phyloP scores from a whole-genome alignment of 2,888 invertebrate genomes.

The Himalopsyche japonica region DNA sequence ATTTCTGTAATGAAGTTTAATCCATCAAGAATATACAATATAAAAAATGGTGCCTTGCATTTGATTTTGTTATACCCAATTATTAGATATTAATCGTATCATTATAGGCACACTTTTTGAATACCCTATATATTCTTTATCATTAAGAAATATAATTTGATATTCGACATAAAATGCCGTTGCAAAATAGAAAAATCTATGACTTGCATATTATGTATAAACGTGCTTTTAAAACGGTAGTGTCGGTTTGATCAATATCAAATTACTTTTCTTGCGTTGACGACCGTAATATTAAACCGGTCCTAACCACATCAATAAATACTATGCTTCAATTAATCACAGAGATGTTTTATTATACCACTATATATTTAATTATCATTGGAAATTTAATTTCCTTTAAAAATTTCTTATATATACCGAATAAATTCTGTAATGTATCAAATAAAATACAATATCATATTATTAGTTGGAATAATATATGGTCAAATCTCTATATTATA shows the following conservation, averaged over 20 bases:
- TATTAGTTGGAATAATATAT: no score
- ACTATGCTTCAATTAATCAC: background rate
- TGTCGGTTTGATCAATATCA: background rate
- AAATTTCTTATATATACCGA: no score
- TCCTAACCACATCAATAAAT: background rate
- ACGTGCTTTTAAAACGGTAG: background rate
- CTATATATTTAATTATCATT: no score
- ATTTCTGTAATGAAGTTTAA: no score
- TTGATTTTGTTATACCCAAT: no score
- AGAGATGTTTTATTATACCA: background rate
- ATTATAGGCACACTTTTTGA: background rate
- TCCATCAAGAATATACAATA: no score
- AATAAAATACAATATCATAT: no score
- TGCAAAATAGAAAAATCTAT: background rate
- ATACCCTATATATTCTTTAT: background rate
- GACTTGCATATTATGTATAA: background rate
- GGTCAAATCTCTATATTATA: no score
- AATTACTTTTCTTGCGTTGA: background rate
- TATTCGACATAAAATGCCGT: background rate
- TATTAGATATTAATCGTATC: no score
- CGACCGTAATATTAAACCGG: background rate
- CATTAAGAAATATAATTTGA: background rate
- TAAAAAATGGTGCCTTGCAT: no score
- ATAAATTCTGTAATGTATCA: no score
- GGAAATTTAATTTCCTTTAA: no score